Conservation (phyloP, 37 sponge, comb jelly and placozoan genomes). For the Cliona cf. orientalis region DNA sequence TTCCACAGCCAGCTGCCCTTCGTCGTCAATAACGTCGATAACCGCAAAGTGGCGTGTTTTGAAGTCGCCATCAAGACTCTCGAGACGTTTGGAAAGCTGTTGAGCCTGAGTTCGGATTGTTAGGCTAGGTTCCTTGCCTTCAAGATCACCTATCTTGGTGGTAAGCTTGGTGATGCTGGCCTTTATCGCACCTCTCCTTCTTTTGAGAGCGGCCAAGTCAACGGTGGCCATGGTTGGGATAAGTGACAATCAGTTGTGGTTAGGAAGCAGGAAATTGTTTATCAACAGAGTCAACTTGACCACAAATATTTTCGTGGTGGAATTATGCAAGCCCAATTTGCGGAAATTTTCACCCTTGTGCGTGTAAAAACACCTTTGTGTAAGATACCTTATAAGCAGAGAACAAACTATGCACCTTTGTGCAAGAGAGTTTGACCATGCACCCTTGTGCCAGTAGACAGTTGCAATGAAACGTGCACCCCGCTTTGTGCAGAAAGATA, state of each 20-base stretch:
- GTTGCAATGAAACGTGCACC: too few species aligned
- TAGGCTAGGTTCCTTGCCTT: background rate
- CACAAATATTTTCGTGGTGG: conserved; percentile 20
- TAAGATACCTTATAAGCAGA: background rate
- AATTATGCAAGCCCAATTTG: too few species aligned
- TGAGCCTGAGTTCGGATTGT: background rate
- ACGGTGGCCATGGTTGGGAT: conserved; percentile 1
- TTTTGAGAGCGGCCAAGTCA: conserved; percentile 13
- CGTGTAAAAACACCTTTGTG: background rate
- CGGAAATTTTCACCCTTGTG: too few species aligned
- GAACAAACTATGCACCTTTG: conserved; percentile 14
- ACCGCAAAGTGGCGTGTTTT: conserved; percentile 11
- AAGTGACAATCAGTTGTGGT: too few species aligned
- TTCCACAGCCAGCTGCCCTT: conserved; percentile 8
- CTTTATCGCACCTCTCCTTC: conserved; percentile 29
- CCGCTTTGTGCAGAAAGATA: too few species aligned
- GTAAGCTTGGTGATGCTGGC: conserved; percentile 13
- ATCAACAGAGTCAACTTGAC: background rate
- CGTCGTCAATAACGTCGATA: conserved; percentile 6
- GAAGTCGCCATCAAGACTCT: conserved; percentile 22
- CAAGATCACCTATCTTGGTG: conserved; percentile 5
- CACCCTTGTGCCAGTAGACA: conserved; percentile 9
- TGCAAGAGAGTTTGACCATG: background rate
- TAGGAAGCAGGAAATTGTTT: background rate
- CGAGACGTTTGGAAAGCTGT: conserved; percentile 20